Base-by-base conservation (phyloP, 2,888 invertebrate genomes). In the Nemotelus pantherinus region DNA sequence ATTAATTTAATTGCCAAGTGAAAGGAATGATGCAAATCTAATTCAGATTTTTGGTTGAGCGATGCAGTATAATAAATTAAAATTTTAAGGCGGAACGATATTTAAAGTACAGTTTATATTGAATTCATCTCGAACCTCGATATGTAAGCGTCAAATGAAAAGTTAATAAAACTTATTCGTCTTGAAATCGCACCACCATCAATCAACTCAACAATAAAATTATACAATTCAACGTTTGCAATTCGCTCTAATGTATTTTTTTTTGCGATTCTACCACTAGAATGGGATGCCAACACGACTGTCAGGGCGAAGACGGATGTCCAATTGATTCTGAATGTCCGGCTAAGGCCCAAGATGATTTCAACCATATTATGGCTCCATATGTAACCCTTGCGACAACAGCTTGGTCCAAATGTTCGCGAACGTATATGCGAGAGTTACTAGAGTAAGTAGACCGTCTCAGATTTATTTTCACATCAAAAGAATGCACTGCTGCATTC, bases 301-400 rank as follows among this genome's bases (percentile, higher is more conserved):
- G 65, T 45, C 2, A 3, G 3, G 65, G 47, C 7, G 65, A 65
- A 25, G 10, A 6, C 4, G 65, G 65, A 10, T 65, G 65, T 43
- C 65, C 65, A 43, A 10, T 7, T 47, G 47, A 65, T 72, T 86
- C 87, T 3, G 85, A 86, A 2, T 88, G 88, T 81, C 82, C 84
- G 50, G 82, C 88, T 47, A 85, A 88, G 79, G 88, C 88, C 39
- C 85, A 85, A 55, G 89, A 89, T 67, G 87, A 87, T 1, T 88
- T 88, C 50, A 89, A 86, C 82, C 90, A 89, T 83, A 87, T 91
- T n/a, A 91, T 91, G 91, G 88, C 90, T 0, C 90, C 91, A 0
- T 89, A 87, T 80, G 88, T 90, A 10, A 87, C 88, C 79, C 84
- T 89, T 10, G 88, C 88, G 80, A 88, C 89, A 39, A 86, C 87